Percentiles rank a stretch among this genome's conserved stretches.
Evolutionary conservation across 2,113 vertebrate genomes (phyloP).

Genomic region (Bos indicus): DNA sequence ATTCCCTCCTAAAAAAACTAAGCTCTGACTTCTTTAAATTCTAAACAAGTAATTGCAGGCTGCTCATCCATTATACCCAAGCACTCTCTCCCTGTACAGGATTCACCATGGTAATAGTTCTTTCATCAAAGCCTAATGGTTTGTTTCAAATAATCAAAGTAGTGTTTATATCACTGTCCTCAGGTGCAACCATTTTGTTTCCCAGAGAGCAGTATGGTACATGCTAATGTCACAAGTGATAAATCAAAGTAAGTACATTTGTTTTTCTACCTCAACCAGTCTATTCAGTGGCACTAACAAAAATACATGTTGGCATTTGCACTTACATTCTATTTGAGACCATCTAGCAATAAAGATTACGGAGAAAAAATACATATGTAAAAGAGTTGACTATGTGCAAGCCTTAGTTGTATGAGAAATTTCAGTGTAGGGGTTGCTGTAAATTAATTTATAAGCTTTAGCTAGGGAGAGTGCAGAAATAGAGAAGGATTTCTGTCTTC

Average conservation of each 20-base stretch:
- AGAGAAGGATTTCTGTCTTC: not conserved
- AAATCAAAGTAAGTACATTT: constrained; percentile 84
- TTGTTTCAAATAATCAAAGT: constrained; percentile 86
- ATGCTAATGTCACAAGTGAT: constrained; percentile 82
- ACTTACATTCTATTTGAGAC: constrained; percentile 72
- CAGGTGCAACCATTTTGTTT: constrained; percentile 84
- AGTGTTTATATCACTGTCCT: constrained; percentile 83
- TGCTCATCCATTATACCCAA: constrained; percentile 80
- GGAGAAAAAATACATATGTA: constrained; percentile 69
- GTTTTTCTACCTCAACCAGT: constrained; percentile 79
- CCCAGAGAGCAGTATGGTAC: constrained; percentile 74
- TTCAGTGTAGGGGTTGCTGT: not conserved
- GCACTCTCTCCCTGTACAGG: constrained; percentile 59
- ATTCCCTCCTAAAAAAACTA: constrained; percentile 73
- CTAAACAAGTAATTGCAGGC: constrained; percentile 76
- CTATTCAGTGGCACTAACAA: constrained; percentile 71
- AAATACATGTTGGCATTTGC: constrained; percentile 78
- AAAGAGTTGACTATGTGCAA: constrained; percentile 74
- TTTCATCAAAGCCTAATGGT: constrained; percentile 86
- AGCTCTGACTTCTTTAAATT: constrained; percentile 80
- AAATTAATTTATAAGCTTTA: constrained; percentile 45
- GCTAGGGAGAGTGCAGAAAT: not conserved
- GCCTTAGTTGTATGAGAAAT: constrained; percentile 65
- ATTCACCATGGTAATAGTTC: constrained; percentile 78
- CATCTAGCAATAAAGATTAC: constrained; percentile 74